phyloP scores from a whole-genome alignment of 2,113 vertebrate genomes.

The Perca fluviatilis region DNA sequence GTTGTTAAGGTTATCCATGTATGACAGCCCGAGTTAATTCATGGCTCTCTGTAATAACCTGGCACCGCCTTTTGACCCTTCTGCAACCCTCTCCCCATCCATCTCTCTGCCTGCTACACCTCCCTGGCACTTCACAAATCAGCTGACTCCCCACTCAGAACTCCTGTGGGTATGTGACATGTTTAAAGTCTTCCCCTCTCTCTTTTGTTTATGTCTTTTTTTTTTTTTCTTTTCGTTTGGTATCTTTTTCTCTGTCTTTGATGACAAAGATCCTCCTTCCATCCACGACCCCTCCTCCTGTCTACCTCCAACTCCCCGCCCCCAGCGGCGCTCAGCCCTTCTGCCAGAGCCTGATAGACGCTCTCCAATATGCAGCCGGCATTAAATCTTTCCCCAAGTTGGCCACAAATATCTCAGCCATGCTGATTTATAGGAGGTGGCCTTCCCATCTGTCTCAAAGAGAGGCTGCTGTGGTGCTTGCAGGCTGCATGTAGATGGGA shows the following conservation, averaged over 20 bases:
- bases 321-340: slow-evolving; percentile 35
- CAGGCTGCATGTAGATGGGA: slow-evolving; percentile 70
- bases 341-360: slow-evolving; percentile 78
- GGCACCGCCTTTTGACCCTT: slow-evolving; percentile 23
- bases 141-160: background rate
- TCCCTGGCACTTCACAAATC: slow-evolving; percentile 11
- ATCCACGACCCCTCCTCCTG: slow-evolving; percentile 27
- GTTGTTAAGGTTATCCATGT: slow-evolving; percentile 52
- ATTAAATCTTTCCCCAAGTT: slow-evolving; percentile 85
- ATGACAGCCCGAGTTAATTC: slow-evolving; percentile 52
- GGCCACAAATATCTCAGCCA: slow-evolving; percentile 87
- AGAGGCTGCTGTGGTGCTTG: slow-evolving; percentile 64
- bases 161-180: slow-evolving; percentile 5
- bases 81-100: slow-evolving; percentile 14
- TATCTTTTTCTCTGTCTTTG: slow-evolving; percentile 2
- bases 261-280: slow-evolving; percentile 13
- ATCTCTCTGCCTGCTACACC: slow-evolving; percentile 18
- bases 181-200: background rate
- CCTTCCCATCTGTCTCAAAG: slow-evolving; percentile 30
- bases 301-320: slow-evolving; percentile 38
- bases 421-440: slow-evolving; percentile 85
- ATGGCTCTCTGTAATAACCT: slow-evolving; percentile 43
- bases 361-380: slow-evolving; percentile 83
- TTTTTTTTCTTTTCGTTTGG: background rate
- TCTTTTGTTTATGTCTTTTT: slow-evolving; percentile 4